These are phyloP conservation scores for Rhombomys opimus DNA, from an alignment of 2,113 vertebrate genomes.

Conservation along the genomic window DNA sequence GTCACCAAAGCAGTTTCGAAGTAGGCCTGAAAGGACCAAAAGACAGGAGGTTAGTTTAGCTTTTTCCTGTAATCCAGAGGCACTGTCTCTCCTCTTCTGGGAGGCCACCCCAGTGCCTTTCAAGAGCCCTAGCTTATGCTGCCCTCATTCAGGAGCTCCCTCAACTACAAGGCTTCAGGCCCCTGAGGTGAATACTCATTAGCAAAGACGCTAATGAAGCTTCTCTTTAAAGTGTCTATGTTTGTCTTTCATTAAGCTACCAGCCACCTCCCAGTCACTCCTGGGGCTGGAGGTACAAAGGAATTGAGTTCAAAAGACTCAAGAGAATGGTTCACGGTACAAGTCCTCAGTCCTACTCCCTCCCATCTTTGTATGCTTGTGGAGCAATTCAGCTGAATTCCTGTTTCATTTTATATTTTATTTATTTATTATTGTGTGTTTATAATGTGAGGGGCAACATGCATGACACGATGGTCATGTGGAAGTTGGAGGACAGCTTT, in stretches of 20 bases:
- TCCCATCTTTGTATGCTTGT: background rate
- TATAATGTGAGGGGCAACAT: background rate
- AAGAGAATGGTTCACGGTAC: constrained; percentile 26
- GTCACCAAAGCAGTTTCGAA: constrained; percentile 91
- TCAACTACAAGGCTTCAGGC: constrained; percentile 4
- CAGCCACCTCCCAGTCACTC: background rate
- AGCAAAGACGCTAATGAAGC: constrained; percentile 29
- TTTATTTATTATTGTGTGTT: background rate
- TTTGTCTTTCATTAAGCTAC: constrained; percentile 56
- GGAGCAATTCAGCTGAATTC: constrained; percentile 4
- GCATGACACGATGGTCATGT: background rate
- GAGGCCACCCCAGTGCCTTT: background rate
- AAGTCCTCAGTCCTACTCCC: background rate
- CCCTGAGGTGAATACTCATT: constrained; percentile 18
- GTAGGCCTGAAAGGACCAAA: constrained; percentile 89
- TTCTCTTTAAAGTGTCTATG: constrained; percentile 29
- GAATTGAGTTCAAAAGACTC: constrained; percentile 55
- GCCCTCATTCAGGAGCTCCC: constrained; percentile 1
- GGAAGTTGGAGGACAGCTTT: background rate
- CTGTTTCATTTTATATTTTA: background rate
- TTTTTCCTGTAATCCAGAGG: background rate
- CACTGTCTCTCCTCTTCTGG: background rate
- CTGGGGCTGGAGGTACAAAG: constrained; percentile 11
- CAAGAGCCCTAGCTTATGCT: background rate
- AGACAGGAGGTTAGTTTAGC: background rate